Base-by-base conservation (phyloP, 2,888 invertebrate species). In the Limnephilus auricula region DNA sequence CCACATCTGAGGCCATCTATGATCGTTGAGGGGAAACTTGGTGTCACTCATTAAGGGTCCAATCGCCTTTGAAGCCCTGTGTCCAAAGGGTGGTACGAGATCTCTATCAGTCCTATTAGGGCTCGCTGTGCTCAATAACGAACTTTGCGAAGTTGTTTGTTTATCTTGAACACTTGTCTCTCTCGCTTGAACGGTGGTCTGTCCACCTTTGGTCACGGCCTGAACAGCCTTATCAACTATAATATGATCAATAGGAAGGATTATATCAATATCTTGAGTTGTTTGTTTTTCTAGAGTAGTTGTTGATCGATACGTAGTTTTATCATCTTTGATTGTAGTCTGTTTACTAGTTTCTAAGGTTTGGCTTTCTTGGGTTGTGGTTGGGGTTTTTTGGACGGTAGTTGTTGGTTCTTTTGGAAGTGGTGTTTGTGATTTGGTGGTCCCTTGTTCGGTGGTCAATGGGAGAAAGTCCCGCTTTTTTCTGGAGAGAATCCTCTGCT, bases 1-100 rank as follows among this genome's bases (percentile, higher is more conserved):
- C 99, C 99, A 99, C 99, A 99, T 99, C 94, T 97, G 97, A 78
- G 98, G 97, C 99, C 99, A 99, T 95, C 98, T 97, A 65, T 98
- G 98, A 95, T 99, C 99, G 94, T 98, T 98, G 93, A 98, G 96
- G 93, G 96, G 95, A 93, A 96, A 95, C 95, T 79, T 91, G 25
- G 90, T 79, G 37, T 91, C 92, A 92, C 95, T 94, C 94, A 95
- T 95, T 12, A 95, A 94, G 32, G 88, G 95, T 95, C 94, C 94
- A 95, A 94, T 90, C 89, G 50, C 79, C n/a, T 86, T 89, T 89
- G 45, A 79, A 37, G 78, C 31, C 84, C 80, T 78, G 25, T 50
- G 79, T 94, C 92, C 94, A 95, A 79, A 94, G 94, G 90, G 94
- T 94, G 85, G 95, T 94, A 93, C 95, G 95, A 86, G 95, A 94